Conservation (phyloP, 2,888 invertebrate genomes). For the Leucoma salicis region DNA sequence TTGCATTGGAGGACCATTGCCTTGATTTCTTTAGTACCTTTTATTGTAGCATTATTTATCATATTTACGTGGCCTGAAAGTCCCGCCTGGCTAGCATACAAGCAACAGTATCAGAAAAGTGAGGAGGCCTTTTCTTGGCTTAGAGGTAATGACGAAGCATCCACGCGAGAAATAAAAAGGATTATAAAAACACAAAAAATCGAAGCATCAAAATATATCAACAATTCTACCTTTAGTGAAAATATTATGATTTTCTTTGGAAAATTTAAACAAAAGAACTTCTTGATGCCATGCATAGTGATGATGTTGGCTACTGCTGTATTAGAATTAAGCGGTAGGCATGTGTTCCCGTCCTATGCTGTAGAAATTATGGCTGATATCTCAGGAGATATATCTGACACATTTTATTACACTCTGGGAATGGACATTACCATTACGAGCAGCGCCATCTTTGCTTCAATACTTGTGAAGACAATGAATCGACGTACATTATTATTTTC, state of each 20-base stretch:
- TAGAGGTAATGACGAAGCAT: constrained; percentile 64
- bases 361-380: constrained; percentile 52
- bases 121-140: constrained; percentile 62
- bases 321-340: not conserved
- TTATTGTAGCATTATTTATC: constrained; percentile 16
- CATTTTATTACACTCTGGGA: constrained; percentile 49
- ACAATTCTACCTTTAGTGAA: not conserved
- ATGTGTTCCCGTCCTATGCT: constrained; percentile 53
- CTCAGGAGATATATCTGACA: constrained; percentile 40
- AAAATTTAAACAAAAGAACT: not conserved
- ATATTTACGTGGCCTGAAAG: constrained; percentile 39
- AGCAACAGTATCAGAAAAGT: constrained; percentile 23
- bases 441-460: constrained; percentile 46
- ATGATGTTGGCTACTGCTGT: not conserved
- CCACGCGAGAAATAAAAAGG: constrained; percentile 38
- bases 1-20: constrained; percentile 44
- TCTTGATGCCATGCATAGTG: not conserved
- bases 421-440: constrained; percentile 51
- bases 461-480: constrained; percentile 50
- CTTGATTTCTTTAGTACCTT: constrained; percentile 27
- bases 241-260: not conserved
- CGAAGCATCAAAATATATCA: constrained; percentile 5
- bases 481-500: constrained; percentile 50
- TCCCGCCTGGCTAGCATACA: constrained; percentile 33
- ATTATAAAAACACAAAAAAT: constrained; percentile 25